phyloP scores from a whole-genome alignment of 2,113 vertebrate species.

The Oriolus oriolus region DNA sequence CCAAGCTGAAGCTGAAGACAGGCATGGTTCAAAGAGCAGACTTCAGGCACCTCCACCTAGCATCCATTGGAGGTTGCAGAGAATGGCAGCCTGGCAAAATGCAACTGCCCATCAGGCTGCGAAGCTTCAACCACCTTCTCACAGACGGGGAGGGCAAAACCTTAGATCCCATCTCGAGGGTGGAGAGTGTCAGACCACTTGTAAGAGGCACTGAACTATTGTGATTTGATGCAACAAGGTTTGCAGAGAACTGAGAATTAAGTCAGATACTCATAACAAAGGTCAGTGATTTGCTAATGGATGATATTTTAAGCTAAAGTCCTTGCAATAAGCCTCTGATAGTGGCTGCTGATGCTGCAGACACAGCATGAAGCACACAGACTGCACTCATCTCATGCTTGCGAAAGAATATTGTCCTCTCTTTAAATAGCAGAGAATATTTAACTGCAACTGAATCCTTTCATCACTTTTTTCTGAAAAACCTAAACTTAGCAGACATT shows the following conservation, averaged over 20 bases:
- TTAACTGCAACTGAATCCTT: not conserved
- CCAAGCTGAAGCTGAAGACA: not conserved
- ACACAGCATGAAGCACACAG: not conserved
- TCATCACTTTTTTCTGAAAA: not conserved
- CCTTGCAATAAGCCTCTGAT: not conserved
- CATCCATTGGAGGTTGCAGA: not conserved
- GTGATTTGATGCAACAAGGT: not conserved
- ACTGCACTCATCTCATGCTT: not conserved
- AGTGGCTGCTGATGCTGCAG: not conserved
- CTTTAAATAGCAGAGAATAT: not conserved
- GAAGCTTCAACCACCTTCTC: not conserved
- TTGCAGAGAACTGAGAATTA: not conserved
- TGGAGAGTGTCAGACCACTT: rapidly evolving
- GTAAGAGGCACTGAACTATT: not conserved
- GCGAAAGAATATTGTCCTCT: not conserved
- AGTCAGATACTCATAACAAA: not conserved
- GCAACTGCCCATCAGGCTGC: not conserved
- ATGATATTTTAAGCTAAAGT: not conserved
- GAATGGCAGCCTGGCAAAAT: not conserved
- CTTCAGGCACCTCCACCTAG: not conserved
- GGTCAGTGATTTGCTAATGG: not conserved
- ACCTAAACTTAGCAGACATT: not conserved
- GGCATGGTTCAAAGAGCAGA: not conserved
- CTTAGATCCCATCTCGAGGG: not conserved
- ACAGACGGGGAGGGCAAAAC: not conserved